Conservation (phyloP, 2,888 invertebrate genomes). For the Limnephilus marmoratus region DNA sequence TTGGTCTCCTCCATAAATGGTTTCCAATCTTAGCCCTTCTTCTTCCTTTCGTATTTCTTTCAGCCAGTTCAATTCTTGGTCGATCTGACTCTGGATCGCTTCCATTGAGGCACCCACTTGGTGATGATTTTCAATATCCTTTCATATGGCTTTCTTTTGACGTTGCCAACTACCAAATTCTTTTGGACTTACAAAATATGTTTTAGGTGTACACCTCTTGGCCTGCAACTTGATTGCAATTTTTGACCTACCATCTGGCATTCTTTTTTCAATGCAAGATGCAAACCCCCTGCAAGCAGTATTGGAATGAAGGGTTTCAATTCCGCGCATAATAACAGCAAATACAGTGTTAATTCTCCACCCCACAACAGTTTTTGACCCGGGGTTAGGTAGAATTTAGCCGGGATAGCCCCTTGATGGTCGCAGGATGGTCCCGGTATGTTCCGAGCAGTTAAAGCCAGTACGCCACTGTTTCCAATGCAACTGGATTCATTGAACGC, state of each 20-base stretch:
- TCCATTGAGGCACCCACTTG: neutral
- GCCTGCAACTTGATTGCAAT: too few relatives aligned
- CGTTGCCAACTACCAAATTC: neutral
- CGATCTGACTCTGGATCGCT: neutral
- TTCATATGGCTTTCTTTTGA: neutral
- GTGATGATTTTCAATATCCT: neutral
- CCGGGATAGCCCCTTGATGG: neutral
- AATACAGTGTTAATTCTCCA: neutral
- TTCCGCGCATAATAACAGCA: too few relatives aligned
- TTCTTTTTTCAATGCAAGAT: too few relatives aligned
- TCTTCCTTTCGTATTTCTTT: neutral
- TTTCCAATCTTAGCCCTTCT: too few relatives aligned
- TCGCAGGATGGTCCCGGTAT: neutral
- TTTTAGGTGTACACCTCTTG: too few relatives aligned
- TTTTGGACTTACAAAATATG: neutral
- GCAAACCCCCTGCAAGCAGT: too few relatives aligned
- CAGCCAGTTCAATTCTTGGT: neutral
- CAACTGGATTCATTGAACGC: slow-evolving; percentile 33
- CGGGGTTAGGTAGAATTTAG: neutral
- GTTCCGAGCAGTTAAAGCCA: neutral
- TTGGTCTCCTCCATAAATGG: too few relatives aligned
- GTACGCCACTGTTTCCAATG: neutral
- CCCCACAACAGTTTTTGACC: neutral
- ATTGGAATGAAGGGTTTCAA: too few relatives aligned
- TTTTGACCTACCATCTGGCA: too few relatives aligned